Conservation (phyloP, 2,888 invertebrate genomes). For the Syrista parreyssii region DNA sequence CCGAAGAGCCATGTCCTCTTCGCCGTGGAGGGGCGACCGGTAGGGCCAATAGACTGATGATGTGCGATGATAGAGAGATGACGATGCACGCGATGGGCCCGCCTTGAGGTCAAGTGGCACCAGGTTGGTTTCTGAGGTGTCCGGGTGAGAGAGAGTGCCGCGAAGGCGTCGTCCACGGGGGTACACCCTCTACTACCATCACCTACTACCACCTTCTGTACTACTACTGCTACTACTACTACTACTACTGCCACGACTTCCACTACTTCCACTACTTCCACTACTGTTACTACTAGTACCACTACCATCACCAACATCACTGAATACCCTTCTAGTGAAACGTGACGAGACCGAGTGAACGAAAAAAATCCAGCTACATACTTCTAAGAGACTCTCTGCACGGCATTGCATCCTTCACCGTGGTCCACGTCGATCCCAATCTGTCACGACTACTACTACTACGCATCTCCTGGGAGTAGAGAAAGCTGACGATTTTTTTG, state of each 20-base stretch:
- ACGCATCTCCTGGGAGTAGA: not conserved
- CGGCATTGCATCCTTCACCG: not conserved
- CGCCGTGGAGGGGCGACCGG: conserved; percentile 65
- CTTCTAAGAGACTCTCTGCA: not conserved
- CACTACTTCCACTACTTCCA: conserved; percentile 32
- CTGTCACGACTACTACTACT: not conserved
- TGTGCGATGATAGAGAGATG: conserved; percentile 52
- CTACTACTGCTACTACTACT: conserved; percentile 39
- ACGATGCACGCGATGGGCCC: conserved; percentile 57
- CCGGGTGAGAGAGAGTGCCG: conserved; percentile 45
- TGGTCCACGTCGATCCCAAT: not conserved
- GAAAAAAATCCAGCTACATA: not conserved
- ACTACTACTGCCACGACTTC: not conserved
- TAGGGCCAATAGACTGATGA: conserved; percentile 64
- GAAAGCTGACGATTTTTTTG: not conserved
- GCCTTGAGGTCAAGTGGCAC: conserved; percentile 58
- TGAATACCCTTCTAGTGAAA: conserved; percentile 38
- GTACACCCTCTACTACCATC: conserved; percentile 46
- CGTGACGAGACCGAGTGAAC: conserved; percentile 19
- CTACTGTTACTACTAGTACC: conserved; percentile 44
- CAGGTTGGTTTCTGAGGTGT: conserved; percentile 57
- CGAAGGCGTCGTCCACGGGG: conserved; percentile 11
- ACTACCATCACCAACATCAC: not conserved
- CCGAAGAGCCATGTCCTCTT: conserved; percentile 67
- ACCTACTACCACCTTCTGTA: conserved; percentile 42